Conservation (phyloP, 2,888 invertebrate genomes). For the Caenorhabditis parvicauda region DNA sequence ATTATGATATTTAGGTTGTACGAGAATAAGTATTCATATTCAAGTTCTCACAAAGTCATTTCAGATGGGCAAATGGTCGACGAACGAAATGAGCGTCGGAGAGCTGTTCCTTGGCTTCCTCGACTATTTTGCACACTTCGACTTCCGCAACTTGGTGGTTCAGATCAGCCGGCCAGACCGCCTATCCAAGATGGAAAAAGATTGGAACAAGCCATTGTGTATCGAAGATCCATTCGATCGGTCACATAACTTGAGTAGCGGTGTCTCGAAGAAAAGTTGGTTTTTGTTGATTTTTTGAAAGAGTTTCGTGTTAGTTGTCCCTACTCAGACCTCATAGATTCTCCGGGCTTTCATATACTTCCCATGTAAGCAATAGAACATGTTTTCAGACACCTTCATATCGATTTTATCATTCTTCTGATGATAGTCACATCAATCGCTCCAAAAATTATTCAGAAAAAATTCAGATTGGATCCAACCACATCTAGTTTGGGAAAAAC, state of each 20-base stretch:
- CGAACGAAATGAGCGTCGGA: constrained; percentile 29
- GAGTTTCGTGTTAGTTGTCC: background rate
- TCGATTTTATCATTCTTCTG: too few species aligned
- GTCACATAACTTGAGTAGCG: constrained; percentile 69
- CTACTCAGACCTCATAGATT: too few species aligned
- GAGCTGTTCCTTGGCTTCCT: constrained; percentile 59
- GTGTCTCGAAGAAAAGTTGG: constrained; percentile 60
- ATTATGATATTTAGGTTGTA: too few species aligned
- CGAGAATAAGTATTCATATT: too few species aligned
- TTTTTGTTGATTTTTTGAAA: background rate
- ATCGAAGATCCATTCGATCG: constrained; percentile 72
- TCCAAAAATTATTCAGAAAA: background rate
- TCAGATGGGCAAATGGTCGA: constrained; percentile 10
- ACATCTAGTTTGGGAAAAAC: too few species aligned
- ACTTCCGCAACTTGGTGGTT: constrained; percentile 38
- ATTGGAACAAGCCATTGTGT: constrained; percentile 66
- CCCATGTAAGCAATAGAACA: too few species aligned
- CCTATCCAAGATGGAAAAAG: constrained; percentile 68
- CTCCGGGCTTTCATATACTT: too few species aligned
- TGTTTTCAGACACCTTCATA: too few species aligned
- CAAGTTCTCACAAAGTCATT: too few species aligned
- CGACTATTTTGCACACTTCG: constrained; percentile 67
- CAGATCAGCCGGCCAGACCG: constrained; percentile 34
- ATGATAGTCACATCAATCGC: too few species aligned
- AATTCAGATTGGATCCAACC: too few species aligned